A percentile compares a stretch with the other conserved stretches of the same genome.
phyloP scores from a whole-genome alignment of 2,113 vertebrate species.

The Muntiacus muntjak region DNA sequence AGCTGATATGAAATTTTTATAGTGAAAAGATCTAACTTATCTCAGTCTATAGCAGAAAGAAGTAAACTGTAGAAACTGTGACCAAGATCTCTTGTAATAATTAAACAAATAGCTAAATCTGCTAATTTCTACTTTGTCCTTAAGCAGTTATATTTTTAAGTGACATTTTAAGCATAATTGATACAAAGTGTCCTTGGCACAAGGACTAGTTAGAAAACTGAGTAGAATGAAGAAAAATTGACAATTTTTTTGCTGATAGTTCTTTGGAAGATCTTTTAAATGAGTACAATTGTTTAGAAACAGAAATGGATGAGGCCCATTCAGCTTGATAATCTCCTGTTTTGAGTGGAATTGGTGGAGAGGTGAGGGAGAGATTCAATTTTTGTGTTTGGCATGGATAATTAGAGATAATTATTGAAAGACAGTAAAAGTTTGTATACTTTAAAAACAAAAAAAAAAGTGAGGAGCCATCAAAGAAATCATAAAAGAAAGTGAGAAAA shows the following conservation, averaged over 20 bases:
- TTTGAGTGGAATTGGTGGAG: not conserved
- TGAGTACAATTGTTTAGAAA: slow-evolving; percentile 35
- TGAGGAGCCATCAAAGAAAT: not conserved
- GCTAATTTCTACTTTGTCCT: slow-evolving; percentile 18
- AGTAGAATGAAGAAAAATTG: not conserved
- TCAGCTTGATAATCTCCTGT: not conserved
- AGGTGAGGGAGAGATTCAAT: not conserved
- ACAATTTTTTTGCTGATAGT: not conserved
- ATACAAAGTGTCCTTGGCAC: not conserved
- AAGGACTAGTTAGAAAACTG: slow-evolving; percentile 13
- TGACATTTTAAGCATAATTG: not conserved
- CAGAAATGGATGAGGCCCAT: not conserved
- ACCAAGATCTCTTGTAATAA: not conserved
- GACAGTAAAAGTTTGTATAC: not conserved
- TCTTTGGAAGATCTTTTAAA: slow-evolving; percentile 29
- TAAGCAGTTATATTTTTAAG: slow-evolving; percentile 42
- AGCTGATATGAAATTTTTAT: not conserved
- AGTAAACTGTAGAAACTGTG: not conserved
- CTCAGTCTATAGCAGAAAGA: not conserved
- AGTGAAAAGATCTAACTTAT: not conserved
- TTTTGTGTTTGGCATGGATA: slow-evolving; percentile 5
- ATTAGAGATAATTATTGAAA: not conserved
- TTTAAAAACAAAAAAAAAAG: not conserved
- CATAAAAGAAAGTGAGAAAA: not conserved
- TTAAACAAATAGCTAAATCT: not conserved